Evolutionary conservation across 1,140 invertebrate genomes (phyloP), one percentile per base, ranked within the genome.

Genomic region (Hydropsyche tenuis): DNA sequence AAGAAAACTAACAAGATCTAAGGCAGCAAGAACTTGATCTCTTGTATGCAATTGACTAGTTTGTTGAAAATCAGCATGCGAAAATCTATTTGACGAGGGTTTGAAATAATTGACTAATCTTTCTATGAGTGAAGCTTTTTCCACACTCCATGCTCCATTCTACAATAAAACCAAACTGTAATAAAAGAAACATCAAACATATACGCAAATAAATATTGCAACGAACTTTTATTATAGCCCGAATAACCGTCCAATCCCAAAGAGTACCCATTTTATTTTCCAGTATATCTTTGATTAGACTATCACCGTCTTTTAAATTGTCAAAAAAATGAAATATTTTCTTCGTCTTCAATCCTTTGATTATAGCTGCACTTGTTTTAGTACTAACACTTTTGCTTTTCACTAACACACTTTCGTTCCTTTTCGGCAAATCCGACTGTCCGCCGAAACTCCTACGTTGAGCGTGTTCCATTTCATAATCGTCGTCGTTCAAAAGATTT

Each of bases 221-320:
- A 37, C 30, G 3, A 48, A 94, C 93, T 88, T 91, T 93, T 3
- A 96, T 83, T 78, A 96, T 88, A 42, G 91, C 89, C 73, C 87
- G 85, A 74, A 96, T 91, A 18, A 93, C 85, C 78, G 92, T 90
- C 94, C 94, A 96, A 81, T 96, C 90, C 94, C 95, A 96, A 6
- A 86, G 85, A 37, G 87, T 87, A 9, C 89, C 87, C 80, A 92
- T 90, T 72, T 92, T 90, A 75, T 89, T 89, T 18, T 87, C 86
- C 68, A 94, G 83, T 0, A 96, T 93, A 25, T 94, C 91, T 79
- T 88, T 89, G 0, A 96, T 87, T 56, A 88, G 79, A 76, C 87
- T 87, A 76, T 94, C 92, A 73, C 86, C 84, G 42, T 87, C 84
- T n/a, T 85, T 79, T 14, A 81, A 78, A 46, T 78, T 82, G 63